phyloP scores from a whole-genome alignment of 92 coral and sea anemone genomes.

The Muricea muricata region DNA sequence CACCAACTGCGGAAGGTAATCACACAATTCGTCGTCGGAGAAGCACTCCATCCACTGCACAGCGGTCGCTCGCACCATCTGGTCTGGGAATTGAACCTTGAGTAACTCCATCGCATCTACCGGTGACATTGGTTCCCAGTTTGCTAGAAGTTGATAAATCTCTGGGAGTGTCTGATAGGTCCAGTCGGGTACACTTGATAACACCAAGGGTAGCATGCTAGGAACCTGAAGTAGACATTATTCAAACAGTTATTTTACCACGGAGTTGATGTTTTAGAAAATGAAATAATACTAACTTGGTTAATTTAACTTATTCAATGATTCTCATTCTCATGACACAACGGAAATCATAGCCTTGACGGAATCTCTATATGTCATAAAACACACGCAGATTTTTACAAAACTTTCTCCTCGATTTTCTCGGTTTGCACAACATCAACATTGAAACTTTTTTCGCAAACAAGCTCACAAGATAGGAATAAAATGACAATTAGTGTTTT shows the following conservation, averaged over 20 bases:
- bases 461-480: too few relatives aligned
- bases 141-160: slow-evolving; percentile 77
- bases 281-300: too few relatives aligned
- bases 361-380: too few relatives aligned
- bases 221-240: slow-evolving; percentile 76
- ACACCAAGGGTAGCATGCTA: slow-evolving; percentile 83
- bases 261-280: too few relatives aligned
- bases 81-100: slow-evolving; percentile 86
- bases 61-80: slow-evolving; percentile 86
- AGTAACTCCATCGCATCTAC: slow-evolving; percentile 97
- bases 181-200: slow-evolving; percentile 93
- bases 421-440: too few relatives aligned
- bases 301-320: too few relatives aligned
- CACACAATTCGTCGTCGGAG: slow-evolving; percentile 94
- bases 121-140: slow-evolving; percentile 93
- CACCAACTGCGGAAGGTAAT: slow-evolving; percentile 95
- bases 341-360: too few relatives aligned
- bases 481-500: too few relatives aligned
- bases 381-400: too few relatives aligned
- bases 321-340: too few relatives aligned
- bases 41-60: slow-evolving; percentile 94
- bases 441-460: too few relatives aligned
- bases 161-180: slow-evolving; percentile 84
- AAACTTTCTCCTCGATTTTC: too few relatives aligned
- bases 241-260: slow-evolving; percentile 73